Evolutionary conservation across 2,888 invertebrate species (phyloP).

Genomic region (Aphidoletes aphidimyza): DNA sequence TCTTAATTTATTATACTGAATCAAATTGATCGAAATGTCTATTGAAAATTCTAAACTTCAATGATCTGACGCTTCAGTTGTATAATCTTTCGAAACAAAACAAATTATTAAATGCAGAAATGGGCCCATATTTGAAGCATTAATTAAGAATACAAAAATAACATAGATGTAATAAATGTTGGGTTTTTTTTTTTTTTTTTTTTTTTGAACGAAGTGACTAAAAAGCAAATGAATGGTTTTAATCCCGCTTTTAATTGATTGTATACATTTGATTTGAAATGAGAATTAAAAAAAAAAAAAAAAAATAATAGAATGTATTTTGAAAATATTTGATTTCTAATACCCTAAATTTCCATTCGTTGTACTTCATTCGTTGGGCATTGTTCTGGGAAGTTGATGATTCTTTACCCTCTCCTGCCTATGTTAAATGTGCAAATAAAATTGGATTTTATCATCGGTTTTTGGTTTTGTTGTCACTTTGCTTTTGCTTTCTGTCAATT

Average conservation of each 20-base stretch:
- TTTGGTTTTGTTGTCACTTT: background rate
- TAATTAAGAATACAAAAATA: too few relatives aligned
- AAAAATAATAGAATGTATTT: background rate
- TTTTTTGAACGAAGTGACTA: background rate
- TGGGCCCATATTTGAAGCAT: too few relatives aligned
- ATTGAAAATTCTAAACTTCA: too few relatives aligned
- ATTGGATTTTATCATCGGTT: constrained; percentile 1
- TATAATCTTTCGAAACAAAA: too few relatives aligned
- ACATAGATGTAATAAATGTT: too few relatives aligned
- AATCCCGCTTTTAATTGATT: background rate
- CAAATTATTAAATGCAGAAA: too few relatives aligned
- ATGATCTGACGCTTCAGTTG: too few relatives aligned
- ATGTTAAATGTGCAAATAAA: constrained; percentile 56
- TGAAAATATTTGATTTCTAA: constrained; percentile 59
- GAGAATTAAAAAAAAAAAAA: background rate
- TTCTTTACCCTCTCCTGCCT: constrained; percentile 65
- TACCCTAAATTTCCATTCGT: constrained; percentile 72
- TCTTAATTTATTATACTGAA: too few relatives aligned
- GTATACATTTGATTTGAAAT: background rate
- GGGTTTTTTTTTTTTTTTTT: background rate
- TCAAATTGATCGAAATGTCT: too few relatives aligned
- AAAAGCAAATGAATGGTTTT: background rate
- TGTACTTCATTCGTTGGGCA: constrained; percentile 64
- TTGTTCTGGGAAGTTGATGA: constrained; percentile 60
- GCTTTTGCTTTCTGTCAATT: constrained; percentile 34